Percentiles rank a stretch among this genome's conserved stretches.
These are phyloP conservation scores for Danaus chrysippus DNA, from an alignment of 2,888 invertebrate species.

Conservation along the genomic window DNA sequence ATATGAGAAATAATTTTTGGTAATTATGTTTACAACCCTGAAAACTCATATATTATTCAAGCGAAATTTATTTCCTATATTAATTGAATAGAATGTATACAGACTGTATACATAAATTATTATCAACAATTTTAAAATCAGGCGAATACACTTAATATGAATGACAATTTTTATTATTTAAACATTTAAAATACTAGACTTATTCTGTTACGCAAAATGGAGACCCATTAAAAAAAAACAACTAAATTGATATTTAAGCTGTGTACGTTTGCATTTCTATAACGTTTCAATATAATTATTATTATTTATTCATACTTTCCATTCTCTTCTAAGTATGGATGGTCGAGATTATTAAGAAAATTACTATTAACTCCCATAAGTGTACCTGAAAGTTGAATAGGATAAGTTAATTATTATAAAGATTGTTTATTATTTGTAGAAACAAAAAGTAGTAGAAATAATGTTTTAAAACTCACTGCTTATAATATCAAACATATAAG, in stretches of 20 bases:
- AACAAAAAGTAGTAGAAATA: background rate
- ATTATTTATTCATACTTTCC: constrained; percentile 32
- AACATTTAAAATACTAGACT: too few species aligned
- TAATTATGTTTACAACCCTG: constrained; percentile 39
- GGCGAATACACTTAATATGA: too few species aligned
- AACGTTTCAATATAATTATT: background rate
- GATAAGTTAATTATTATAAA: background rate
- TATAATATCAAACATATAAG: constrained; percentile 44
- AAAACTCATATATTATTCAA: constrained; percentile 15
- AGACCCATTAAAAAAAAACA: too few species aligned
- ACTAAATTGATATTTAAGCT: background rate
- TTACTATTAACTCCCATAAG: constrained; percentile 41
- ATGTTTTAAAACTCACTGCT: constrained; percentile 34
- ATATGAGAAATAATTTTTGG: constrained; percentile 42
- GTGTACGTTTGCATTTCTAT: background rate
- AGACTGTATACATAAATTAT: background rate
- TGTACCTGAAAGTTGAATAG: constrained; percentile 32
- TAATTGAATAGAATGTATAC: too few species aligned
- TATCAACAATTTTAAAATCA: too few species aligned
- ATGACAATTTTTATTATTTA: too few species aligned
- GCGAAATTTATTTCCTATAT: background rate
- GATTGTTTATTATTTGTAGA: background rate
- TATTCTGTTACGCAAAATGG: too few species aligned
- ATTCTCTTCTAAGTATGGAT: constrained; percentile 39
- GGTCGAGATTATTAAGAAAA: constrained; percentile 36